Evolutionary conservation across 1,140 invertebrate species (phyloP).

Genomic region (Artemia franciscana): DNA sequence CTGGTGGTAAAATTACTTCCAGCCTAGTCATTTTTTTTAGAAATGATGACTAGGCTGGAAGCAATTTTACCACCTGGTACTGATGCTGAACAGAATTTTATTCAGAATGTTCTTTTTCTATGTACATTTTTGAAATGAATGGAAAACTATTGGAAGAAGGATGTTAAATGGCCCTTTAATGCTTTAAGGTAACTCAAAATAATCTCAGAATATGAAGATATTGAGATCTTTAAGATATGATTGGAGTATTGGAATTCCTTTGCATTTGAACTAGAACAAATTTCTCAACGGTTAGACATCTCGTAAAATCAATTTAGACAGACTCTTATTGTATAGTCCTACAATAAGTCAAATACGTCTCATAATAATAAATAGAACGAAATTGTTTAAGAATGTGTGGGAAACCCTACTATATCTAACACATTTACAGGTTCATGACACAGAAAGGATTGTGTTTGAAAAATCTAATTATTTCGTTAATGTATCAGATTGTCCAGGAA

Average conservation of each 20-base stretch:
- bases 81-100: constrained; percentile 96
- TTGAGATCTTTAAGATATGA: constrained; percentile 99
- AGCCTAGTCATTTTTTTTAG: too few species aligned
- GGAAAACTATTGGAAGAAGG: constrained; percentile 56
- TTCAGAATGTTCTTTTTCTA: constrained; percentile 93
- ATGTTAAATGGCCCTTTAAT: constrained; percentile 36
- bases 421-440: constrained; percentile 92
- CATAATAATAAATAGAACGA: constrained; percentile 99
- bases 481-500: constrained; percentile 98
- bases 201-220: constrained; percentile 96
- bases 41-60: constrained; percentile 62
- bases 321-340: constrained; percentile 6
- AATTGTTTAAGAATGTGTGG: constrained; percentile 98
- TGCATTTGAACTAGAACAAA: constrained; percentile 65
- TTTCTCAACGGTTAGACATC: constrained; percentile 5
- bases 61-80: constrained; percentile 69
- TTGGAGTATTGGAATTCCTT: constrained; percentile 96
- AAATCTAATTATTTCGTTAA: constrained; percentile 98
- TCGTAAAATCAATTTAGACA: neutral
- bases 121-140: constrained; percentile 89
- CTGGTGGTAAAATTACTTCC: too few species aligned
- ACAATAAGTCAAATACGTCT: constrained; percentile 41
- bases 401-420: constrained; percentile 97
- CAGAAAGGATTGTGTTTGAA: constrained; percentile 96
- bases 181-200: constrained; percentile 79